These are phyloP conservation scores for Herminia tarsipennalis DNA, from an alignment of 2,888 invertebrate genomes.

Conservation along the genomic window DNA sequence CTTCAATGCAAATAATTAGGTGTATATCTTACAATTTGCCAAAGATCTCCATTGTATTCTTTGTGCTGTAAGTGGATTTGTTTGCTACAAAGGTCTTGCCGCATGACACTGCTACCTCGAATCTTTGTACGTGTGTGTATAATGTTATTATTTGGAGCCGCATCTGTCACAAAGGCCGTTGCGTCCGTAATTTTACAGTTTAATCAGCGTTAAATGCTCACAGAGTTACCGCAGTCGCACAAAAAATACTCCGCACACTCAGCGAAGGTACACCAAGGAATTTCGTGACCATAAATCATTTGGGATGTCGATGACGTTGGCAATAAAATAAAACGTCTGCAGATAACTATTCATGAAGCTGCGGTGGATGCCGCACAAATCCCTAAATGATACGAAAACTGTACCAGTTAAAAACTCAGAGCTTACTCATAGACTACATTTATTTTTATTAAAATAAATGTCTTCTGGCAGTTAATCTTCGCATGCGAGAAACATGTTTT, in stretches of 20 bases:
- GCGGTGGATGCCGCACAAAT: constrained; percentile 16
- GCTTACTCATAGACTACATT: constrained; percentile 10
- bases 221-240: constrained; percentile 71
- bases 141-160: constrained; percentile 82
- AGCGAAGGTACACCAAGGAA: constrained; percentile 61
- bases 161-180: constrained; percentile 83
- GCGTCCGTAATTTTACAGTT: constrained; percentile 84
- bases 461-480: background rate
- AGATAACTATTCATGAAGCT: constrained; percentile 49
- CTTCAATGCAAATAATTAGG: constrained; percentile 82
- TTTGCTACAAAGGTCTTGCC: constrained; percentile 69
- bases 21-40: constrained; percentile 85
- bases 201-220: constrained; percentile 85
- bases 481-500: constrained; percentile 4
- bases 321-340: constrained; percentile 48
- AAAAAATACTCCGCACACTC: constrained; percentile 61
- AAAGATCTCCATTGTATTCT: constrained; percentile 77
- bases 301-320: constrained; percentile 64
- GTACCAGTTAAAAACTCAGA: no score
- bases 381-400: constrained; percentile 9
- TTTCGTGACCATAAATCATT: constrained; percentile 76
- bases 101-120: constrained; percentile 73
- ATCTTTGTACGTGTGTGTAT: constrained; percentile 70
- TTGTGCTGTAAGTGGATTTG: constrained; percentile 82
- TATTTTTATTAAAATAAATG: constrained; percentile 1